Conservation (phyloP, 2,888 invertebrate species). For the Falcaria lacertinaria region DNA sequence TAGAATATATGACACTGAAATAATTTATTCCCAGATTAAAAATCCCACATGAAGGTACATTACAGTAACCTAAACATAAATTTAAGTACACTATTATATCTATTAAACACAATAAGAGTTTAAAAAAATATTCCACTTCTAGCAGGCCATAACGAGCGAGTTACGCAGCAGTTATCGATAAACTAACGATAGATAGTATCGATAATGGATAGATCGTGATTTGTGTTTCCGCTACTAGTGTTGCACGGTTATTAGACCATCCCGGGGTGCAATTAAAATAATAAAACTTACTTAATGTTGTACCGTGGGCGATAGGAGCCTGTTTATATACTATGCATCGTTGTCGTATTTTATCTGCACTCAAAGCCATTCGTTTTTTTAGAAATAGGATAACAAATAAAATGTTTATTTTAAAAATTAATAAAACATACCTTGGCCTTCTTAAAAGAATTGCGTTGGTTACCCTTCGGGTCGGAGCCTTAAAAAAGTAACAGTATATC, state of each 20-base stretch:
- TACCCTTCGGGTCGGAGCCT: no score
- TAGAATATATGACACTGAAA: no score
- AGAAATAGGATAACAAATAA: no score
- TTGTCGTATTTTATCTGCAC: no score
- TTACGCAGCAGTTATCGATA: background rate
- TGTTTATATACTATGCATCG: no score
- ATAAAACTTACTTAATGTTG: background rate
- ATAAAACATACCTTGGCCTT: no score
- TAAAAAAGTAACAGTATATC: no score
- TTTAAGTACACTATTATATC: background rate
- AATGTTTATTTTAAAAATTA: no score
- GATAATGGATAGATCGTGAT: slow-evolving; percentile 40
- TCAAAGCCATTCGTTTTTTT: no score
- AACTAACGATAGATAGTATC: slow-evolving; percentile 26
- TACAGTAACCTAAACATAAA: background rate
- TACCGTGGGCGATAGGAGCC: background rate
- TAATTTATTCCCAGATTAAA: no score
- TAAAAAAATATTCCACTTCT: background rate
- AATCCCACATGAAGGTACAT: no score
- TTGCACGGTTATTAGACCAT: slow-evolving; percentile 36
- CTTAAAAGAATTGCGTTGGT: no score
- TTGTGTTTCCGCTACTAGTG: slow-evolving; percentile 66
- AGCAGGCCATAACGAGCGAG: background rate
- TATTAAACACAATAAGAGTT: background rate
- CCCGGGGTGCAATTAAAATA: slow-evolving; percentile 6